Percentiles rank a stretch among this genome's conserved stretches.
Evolutionary conservation across 2,888 invertebrate species (phyloP).

Genomic region (Galerucella calmariensis): DNA sequence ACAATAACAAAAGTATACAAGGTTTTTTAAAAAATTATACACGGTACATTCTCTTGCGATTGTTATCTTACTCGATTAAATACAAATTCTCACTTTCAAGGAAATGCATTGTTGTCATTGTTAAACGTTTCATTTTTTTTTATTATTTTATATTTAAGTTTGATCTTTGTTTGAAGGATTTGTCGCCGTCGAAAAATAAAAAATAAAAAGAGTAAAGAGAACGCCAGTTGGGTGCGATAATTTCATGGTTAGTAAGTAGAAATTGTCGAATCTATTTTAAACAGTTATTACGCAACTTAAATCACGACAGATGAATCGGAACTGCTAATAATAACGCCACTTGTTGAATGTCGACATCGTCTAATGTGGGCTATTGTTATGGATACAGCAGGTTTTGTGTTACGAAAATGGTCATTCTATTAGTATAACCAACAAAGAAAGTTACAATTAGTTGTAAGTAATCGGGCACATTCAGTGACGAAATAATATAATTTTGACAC

Average conservation of each 20-base stretch:
- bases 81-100: conserved; percentile 9
- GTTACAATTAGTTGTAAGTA: too few relatives aligned
- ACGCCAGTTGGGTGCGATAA: conserved; percentile 1
- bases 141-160: not conserved
- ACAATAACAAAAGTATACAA: too few relatives aligned
- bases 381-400: not conserved
- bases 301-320: not conserved
- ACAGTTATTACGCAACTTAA: not conserved
- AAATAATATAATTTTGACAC: too few relatives aligned
- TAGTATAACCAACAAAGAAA: too few relatives aligned
- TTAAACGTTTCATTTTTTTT: not conserved
- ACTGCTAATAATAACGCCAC: not conserved
- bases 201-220: not conserved
- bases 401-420: not conserved
- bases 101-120: conserved; percentile 8
- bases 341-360: not conserved
- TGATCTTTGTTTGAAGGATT: not conserved
- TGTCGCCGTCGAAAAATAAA: not conserved
- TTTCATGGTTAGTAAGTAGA: conserved; percentile 7
- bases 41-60: not conserved
- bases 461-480: too few relatives aligned
- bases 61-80: conserved; percentile 5
- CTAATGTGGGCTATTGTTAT: not conserved
- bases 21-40: too few relatives aligned
- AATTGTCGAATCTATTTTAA: conserved; percentile 1